phyloP scores from a whole-genome alignment of 2,888 invertebrate species.

The Euzophera pinguis region DNA sequence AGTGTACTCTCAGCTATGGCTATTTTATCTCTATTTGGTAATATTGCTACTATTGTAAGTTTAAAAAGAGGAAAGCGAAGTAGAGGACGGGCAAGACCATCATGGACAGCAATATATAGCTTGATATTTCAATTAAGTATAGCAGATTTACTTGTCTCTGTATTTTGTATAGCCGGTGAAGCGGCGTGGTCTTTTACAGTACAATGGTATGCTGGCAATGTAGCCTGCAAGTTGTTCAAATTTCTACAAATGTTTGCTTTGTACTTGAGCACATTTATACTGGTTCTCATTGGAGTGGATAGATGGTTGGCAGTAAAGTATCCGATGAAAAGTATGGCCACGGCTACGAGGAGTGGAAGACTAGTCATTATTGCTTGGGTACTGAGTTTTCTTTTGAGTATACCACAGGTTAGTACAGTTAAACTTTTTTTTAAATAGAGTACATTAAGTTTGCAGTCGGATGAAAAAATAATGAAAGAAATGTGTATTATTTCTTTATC shows the following conservation, averaged over 20 bases:
- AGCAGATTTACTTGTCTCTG: slow-evolving; percentile 89
- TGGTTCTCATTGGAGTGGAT: slow-evolving; percentile 90
- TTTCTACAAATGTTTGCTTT: slow-evolving; percentile 90
- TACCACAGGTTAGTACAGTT: slow-evolving; percentile 86
- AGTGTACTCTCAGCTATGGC: slow-evolving; percentile 85
- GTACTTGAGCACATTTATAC: slow-evolving; percentile 89
- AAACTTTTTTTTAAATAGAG: too few species aligned
- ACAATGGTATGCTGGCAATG: slow-evolving; percentile 88
- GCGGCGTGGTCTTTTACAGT: slow-evolving; percentile 90
- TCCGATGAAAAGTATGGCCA: slow-evolving; percentile 85
- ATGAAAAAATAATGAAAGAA: too few species aligned
- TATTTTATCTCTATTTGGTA: slow-evolving; percentile 85
- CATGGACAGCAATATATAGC: slow-evolving; percentile 86
- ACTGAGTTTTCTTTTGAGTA: slow-evolving; percentile 85
- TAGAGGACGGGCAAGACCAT: slow-evolving; percentile 78
- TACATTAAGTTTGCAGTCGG: too few species aligned
- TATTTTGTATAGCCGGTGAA: slow-evolving; percentile 90
- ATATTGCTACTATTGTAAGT: slow-evolving; percentile 87
- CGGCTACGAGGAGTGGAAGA: slow-evolving; percentile 83
- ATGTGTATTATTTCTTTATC: too few species aligned
- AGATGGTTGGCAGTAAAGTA: slow-evolving; percentile 90
- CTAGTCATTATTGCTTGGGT: slow-evolving; percentile 86
- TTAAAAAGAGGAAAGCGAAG: slow-evolving; percentile 83
- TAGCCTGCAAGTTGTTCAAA: slow-evolving; percentile 89
- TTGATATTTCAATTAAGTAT: slow-evolving; percentile 90